phyloP scores from a whole-genome alignment of 2,888 invertebrate genomes.

The Actias luna region DNA sequence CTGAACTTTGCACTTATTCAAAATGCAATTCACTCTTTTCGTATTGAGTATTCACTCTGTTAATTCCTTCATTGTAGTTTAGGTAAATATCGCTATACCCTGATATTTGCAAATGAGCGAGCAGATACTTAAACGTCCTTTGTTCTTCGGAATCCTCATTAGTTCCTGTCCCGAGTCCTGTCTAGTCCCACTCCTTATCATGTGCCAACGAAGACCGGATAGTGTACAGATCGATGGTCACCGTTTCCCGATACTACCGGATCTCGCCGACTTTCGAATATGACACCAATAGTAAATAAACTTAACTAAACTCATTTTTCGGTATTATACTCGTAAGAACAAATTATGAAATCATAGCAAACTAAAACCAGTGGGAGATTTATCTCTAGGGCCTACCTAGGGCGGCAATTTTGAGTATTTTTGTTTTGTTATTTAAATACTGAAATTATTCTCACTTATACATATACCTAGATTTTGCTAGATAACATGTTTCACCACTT shows the following conservation, averaged over 20 bases:
- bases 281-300: neutral
- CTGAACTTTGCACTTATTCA: too few relatives aligned
- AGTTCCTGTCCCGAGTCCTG: constrained; percentile 70
- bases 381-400: too few relatives aligned
- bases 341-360: constrained; percentile 40
- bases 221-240: constrained; percentile 51
- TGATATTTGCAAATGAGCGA: constrained; percentile 25
- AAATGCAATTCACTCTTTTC: too few relatives aligned
- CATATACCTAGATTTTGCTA: too few relatives aligned
- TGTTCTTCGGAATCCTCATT: constrained; percentile 53
- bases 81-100: too few relatives aligned
- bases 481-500: too few relatives aligned
- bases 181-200: constrained; percentile 76
- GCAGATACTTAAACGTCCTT: constrained; percentile 33
- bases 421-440: too few relatives aligned
- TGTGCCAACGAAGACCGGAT: constrained; percentile 74
- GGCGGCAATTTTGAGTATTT: too few relatives aligned
- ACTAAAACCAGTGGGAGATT: too few relatives aligned
- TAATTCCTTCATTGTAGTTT: too few relatives aligned
- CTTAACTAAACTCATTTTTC: constrained; percentile 35
- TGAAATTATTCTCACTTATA: too few relatives aligned
- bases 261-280: neutral
- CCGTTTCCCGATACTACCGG: constrained; percentile 19
- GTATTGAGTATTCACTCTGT: too few relatives aligned
- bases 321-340: constrained; percentile 53